Evolutionary conservation across 2,113 vertebrate species (phyloP), one percentile per base, ranked within the genome.

Genomic region (Nicator chloris): DNA sequence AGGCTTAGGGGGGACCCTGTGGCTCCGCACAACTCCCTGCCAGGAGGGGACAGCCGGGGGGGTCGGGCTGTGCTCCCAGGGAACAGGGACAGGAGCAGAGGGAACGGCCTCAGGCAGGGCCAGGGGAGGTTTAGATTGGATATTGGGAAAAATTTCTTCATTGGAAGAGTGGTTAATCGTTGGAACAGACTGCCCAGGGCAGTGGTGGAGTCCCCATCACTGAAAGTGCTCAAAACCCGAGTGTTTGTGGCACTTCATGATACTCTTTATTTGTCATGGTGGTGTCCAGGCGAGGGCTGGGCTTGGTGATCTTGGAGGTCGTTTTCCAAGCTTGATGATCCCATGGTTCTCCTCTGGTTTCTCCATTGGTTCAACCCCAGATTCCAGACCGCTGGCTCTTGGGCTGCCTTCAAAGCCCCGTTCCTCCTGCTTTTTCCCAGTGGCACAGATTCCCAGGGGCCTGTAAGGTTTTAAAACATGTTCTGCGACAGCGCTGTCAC

Each of bases 181-280:
- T 76, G 70, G n/a, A 40, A 12, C 8, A n/a, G 37, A n/a, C 21
- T 72, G 39, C 12, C n/a, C 21, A 5, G n/a, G 40, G 22, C 39
- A 59, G 39, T 5, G 30, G 2, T 42, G 47, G 47, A 54, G 11
- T 54, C 31, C 20, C 8, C 22, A 37, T 64, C 56, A 27, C 22
- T 44, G 22, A 27, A 33, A 23, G 13, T 14, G 12, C 44, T 33
- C 49, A 23, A 31, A 68, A 40, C 1, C 10, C 0, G 0, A 23
- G 39, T 10, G 35, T 24, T 33, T 8, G 7, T 42, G 53, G 35
- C 31, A 16, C 30, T 35, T 66, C 6, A 12, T 12, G 10, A 1
- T 40, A 4, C 1, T 23, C 53, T 17, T 42, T 28, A 31, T 37
- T 61, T 65, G 11, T 40, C 9, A 3, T 10, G n/a, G 39, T 45